Conservation (phyloP, 2,888 invertebrate genomes). For the Lutraria lutraria region DNA sequence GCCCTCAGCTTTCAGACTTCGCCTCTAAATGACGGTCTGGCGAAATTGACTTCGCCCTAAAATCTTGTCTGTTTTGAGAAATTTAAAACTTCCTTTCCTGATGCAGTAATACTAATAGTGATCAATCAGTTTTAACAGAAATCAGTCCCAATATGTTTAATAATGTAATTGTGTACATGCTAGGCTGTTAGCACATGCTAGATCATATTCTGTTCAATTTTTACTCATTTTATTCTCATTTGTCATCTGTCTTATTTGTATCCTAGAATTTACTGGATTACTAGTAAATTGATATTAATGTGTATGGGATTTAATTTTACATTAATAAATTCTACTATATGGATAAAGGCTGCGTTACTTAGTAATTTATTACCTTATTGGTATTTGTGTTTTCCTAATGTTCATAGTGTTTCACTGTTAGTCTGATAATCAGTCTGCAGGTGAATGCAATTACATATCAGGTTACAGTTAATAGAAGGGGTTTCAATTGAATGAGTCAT, state of each 20-base stretch:
- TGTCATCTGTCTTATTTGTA: background rate
- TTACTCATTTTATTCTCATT: background rate
- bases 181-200: background rate
- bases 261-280: background rate
- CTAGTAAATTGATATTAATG: background rate
- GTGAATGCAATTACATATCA: background rate
- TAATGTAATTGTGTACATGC: background rate
- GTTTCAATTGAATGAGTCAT: background rate
- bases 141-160: too few species aligned
- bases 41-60: too few species aligned
- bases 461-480: background rate
- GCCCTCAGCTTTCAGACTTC: too few species aligned
- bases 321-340: too few species aligned
- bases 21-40: too few species aligned
- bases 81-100: too few species aligned
- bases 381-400: background rate
- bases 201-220: background rate
- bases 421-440: conserved; percentile 20
- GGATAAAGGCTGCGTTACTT: too few species aligned
- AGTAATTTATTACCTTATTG: too few species aligned
- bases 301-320: too few species aligned
- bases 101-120: too few species aligned
- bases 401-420: background rate
- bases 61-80: too few species aligned
- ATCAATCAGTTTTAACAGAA: too few species aligned